These are phyloP conservation scores for Takifugu rubripes DNA, from an alignment of 2,797 vertebrate genomes.

Conservation along the genomic window DNA sequence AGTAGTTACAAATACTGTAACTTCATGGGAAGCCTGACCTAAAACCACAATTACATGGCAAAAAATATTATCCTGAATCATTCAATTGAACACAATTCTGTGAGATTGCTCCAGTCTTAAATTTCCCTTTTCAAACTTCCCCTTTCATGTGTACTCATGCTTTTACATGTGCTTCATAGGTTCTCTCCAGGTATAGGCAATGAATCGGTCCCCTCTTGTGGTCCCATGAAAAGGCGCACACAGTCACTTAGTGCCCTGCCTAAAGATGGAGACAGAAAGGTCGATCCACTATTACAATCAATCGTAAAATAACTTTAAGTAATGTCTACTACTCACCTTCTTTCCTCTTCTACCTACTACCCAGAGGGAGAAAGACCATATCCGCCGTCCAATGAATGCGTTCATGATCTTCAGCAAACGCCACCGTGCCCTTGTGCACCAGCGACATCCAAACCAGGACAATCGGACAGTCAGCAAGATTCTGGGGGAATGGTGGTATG, in stretches of 20 bases:
- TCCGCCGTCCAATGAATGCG: slow-evolving; percentile 91
- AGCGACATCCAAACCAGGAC: slow-evolving; percentile 92
- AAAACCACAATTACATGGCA: background rate
- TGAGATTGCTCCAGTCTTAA: background rate
- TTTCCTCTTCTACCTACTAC: slow-evolving; percentile 2
- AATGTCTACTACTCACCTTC: background rate
- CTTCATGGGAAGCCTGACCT: background rate
- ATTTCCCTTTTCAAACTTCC: slow-evolving; percentile 2
- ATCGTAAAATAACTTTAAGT: background rate
- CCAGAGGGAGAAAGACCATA: slow-evolving; percentile 91
- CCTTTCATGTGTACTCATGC: background rate
- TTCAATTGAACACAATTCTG: background rate
- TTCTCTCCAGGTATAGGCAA: slow-evolving; percentile 84
- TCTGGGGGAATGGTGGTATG: slow-evolving; percentile 95
- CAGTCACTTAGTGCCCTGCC: slow-evolving; percentile 90
- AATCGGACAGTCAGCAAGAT: slow-evolving; percentile 94
- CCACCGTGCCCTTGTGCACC: slow-evolving; percentile 89
- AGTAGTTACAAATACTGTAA: background rate
- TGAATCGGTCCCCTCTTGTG: slow-evolving; percentile 77
- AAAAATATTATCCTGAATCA: background rate
- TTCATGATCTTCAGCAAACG: slow-evolving; percentile 97
- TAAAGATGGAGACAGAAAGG: slow-evolving; percentile 88
- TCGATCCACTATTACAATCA: slow-evolving; percentile 19
- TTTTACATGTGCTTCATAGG: slow-evolving; percentile 59
- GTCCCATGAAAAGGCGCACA: slow-evolving; percentile 84